Conservation (phyloP, 2,113 vertebrate genomes). For the Verasper variegatus region DNA sequence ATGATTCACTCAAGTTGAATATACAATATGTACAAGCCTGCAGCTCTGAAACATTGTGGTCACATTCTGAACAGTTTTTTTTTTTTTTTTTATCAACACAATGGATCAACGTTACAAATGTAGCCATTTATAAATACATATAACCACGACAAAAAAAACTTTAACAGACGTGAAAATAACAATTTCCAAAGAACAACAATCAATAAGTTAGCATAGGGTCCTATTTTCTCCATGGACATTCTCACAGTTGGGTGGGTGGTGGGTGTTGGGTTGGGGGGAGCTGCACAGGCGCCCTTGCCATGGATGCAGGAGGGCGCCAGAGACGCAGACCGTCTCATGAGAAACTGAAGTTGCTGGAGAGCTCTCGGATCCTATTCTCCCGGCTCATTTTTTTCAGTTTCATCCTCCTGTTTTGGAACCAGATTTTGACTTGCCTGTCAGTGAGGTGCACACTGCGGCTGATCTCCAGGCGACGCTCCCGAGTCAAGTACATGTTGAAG, state of each 20-base stretch:
- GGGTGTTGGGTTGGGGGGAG: slow-evolving; percentile 11
- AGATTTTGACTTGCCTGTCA: slow-evolving; percentile 99
- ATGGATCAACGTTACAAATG: slow-evolving; percentile 67
- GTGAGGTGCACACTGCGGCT: slow-evolving; percentile 98
- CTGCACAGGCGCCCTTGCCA: slow-evolving; percentile 52
- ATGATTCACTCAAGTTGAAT: slow-evolving; percentile 59
- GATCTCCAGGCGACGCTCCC: slow-evolving; percentile 99
- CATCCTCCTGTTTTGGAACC: slow-evolving; percentile 99
- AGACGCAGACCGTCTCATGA: slow-evolving; percentile 89
- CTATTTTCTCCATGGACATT: slow-evolving; percentile 66
- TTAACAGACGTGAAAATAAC: slow-evolving; percentile 72
- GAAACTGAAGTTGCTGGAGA: slow-evolving; percentile 97
- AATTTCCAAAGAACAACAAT: slow-evolving; percentile 71
- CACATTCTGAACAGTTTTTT: slow-evolving; percentile 56
- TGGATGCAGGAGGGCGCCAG: slow-evolving; percentile 68
- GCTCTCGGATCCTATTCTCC: slow-evolving; percentile 97
- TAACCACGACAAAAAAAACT: slow-evolving; percentile 60
- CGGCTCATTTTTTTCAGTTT: slow-evolving; percentile 99
- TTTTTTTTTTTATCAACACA: slow-evolving; percentile 39
- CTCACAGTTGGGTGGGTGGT: slow-evolving; percentile 60
- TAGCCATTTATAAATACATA: slow-evolving; percentile 79
- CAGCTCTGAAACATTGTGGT: slow-evolving; percentile 66
- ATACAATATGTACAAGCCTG: slow-evolving; percentile 77
- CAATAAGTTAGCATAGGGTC: slow-evolving; percentile 81
- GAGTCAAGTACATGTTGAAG: slow-evolving; percentile 99